Evolutionary conservation across 2,113 vertebrate species (phyloP).

Genomic region (Leptobrachium ailaonicum): DNA sequence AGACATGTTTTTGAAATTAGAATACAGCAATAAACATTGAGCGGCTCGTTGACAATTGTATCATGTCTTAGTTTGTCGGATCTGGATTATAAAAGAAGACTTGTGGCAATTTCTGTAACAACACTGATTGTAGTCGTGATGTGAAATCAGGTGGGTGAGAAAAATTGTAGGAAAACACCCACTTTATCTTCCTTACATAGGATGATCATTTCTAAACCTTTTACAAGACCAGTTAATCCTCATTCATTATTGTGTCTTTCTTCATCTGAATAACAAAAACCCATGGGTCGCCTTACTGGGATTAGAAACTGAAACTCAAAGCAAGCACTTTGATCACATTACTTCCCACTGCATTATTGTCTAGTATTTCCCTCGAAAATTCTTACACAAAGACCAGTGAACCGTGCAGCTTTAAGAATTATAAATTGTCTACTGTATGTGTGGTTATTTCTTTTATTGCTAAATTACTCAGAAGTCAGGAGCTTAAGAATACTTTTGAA

Average conservation of each 20-base stretch:
- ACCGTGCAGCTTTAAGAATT: constrained; percentile 44
- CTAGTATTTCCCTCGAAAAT: constrained; percentile 42
- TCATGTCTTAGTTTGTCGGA: too few relatives aligned
- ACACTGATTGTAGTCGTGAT: constrained; percentile 31
- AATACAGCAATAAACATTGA: too few relatives aligned
- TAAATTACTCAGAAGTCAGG: constrained; percentile 1
- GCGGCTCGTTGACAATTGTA: too few relatives aligned
- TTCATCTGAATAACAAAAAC: constrained; percentile 45
- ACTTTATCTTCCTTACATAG: constrained; percentile 41
- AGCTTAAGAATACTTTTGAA: constrained; percentile 18
- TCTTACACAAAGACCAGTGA: constrained; percentile 34
- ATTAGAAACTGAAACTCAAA: constrained; percentile 45
- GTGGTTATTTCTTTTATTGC: constrained; percentile 7
- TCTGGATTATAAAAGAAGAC: too few relatives aligned
- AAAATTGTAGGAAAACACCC: constrained; percentile 37
- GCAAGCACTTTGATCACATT: constrained; percentile 42
- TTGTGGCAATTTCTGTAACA: neutral
- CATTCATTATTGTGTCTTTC: constrained; percentile 49
- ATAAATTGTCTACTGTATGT: constrained; percentile 39
- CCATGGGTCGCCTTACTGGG: constrained; percentile 40
- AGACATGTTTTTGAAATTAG: too few relatives aligned
- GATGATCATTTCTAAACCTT: constrained; percentile 44
- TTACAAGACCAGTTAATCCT: constrained; percentile 47
- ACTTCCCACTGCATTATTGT: constrained; percentile 42
- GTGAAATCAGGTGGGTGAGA: constrained; percentile 37